Evolutionary conservation across 2,113 vertebrate species (phyloP), one percentile per base, ranked within the genome.

Genomic region (Ptilorrhoa leucosticta): DNA sequence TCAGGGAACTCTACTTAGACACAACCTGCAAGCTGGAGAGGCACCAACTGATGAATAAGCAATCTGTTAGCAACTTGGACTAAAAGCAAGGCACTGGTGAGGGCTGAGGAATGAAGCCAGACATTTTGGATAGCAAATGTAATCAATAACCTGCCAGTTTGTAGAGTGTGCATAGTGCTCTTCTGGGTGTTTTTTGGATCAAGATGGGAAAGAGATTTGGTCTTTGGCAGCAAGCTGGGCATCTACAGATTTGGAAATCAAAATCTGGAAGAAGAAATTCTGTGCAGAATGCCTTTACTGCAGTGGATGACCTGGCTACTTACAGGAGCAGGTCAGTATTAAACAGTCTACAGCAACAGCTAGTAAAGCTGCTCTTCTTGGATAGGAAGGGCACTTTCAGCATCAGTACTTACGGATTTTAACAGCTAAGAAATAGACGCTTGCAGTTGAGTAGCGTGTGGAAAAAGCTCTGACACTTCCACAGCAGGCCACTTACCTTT

Each of bases 111-210:
- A 66, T 35, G 31, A 69, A 94, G 94, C 94, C 93, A 97, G 77
- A n/a, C n/a, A 56, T 81, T 94, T 83, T 91, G 85, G 94, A 80
- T 42, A 77, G 91, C 2, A 3, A 93, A 89, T 3, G 2, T 76
- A 87, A 97, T 96, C 83, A 95, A 95, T 95, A 96, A 95, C 51
- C 48, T 92, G 92, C 63, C 83, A 76, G 76, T 86, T 53, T 91
- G 78, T 60, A 60, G 73, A 86, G 92, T 66, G 70, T 51, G 21
- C 33, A 64, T 9, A 79, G 56, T 48, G 64, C 89, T 94, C 85
- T 94, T 93, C 37, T 90, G 89, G 90, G 73, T 83, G 81, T 8
- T 82, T 91, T 95, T 81, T 96, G 87, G 92, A 94, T 88, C 40
- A 90, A 78, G 71, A 37, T 39, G 31, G 89, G 45, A 68, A 93